Evolutionary conservation across 2,797 vertebrate species (phyloP).

Genomic region (Monodelphis domestica): DNA sequence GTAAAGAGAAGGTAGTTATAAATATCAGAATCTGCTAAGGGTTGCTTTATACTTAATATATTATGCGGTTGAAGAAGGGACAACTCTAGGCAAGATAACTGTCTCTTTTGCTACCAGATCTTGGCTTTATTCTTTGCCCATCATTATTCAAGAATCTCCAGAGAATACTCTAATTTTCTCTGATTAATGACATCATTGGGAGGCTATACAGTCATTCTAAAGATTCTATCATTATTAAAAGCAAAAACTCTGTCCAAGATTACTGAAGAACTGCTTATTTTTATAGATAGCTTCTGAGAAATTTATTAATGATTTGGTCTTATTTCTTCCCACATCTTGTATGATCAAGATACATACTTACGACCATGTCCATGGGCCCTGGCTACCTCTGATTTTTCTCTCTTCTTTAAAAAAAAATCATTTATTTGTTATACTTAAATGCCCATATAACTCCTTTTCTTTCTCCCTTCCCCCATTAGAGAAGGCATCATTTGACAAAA

Average conservation of each 20-base stretch:
- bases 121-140: not conserved
- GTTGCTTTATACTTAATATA: not conserved
- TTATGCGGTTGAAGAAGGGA: not conserved
- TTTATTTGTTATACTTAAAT: too few relatives aligned
- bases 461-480: too few relatives aligned
- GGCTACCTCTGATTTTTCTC: not conserved
- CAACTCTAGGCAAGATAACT: not conserved
- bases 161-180: not conserved
- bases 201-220: not conserved
- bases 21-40: not conserved
- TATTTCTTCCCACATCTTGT: not conserved
- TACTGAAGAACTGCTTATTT: not conserved
- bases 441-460: too few relatives aligned
- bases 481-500: too few relatives aligned
- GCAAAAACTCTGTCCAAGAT: not conserved
- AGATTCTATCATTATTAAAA: not conserved
- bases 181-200: not conserved
- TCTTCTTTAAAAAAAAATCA: too few relatives aligned
- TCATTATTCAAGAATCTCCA: not conserved
- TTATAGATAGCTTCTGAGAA: not conserved
- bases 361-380: not conserved
- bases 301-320: not conserved
- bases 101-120: not conserved
- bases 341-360: not conserved
- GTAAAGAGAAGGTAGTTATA: not conserved